Base-by-base conservation (phyloP, 2,888 invertebrate genomes). In the Xestia c-nigrum region DNA sequence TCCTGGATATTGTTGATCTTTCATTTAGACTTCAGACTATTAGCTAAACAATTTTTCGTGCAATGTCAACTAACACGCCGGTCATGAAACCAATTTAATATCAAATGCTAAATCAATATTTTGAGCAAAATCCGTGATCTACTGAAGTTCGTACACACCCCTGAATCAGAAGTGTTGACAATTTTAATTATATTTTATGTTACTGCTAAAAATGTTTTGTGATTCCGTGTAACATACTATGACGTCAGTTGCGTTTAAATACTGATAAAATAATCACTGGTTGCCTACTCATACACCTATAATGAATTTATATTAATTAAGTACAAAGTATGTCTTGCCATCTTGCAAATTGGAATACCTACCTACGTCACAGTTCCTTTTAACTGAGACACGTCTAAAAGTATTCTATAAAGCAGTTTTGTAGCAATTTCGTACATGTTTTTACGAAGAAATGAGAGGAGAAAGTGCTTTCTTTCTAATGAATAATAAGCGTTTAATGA, bases 401-500 rank as follows among this genome's bases (percentile, higher is more conserved):
- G 3, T 5, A 57, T 31, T 63, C n/a, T 52, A 21, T 43, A 19
- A 55, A 40, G 16, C 24, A 63, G 43, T 40, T 64, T 74, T 43
- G 40, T 38, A 74, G 38, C 47, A 75, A 67, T 69, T 77, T 74
- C 19, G 43, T 69, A 68, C 50, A 55, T 31, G 61, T 75, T 72
- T 76, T 79, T 63, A 73, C 52, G 43, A 63, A 74, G 52, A 80
- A 65, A 75, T 77, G 81, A 76, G 65, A 70, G 47, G 78, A 84
- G 88, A 88, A 88, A 88, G 88, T 89, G 57, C 38, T 52, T 59
- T 85, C 75, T 85, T 85, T 84, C 74, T 87, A 76, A 87, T 83
- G 88, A 74, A 84, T 88, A 84, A 80, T 79, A 88, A 81, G 78
- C 69, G 71, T 78, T 67, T 72, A 77, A 89, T 76, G 65, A 72